Conservation (phyloP, 1,140 invertebrate species). For the Magallana gigas region DNA sequence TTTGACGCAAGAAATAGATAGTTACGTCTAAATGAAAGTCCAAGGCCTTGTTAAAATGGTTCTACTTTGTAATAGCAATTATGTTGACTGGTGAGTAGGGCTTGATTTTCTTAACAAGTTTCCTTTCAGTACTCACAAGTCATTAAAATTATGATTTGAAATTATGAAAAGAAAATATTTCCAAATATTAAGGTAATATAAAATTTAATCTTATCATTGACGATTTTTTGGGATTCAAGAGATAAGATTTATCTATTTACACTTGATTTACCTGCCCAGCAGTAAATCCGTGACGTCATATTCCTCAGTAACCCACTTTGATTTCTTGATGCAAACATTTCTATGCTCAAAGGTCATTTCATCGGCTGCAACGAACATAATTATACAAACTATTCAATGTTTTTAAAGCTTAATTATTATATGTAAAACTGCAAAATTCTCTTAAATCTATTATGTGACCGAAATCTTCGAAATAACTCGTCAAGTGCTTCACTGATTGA, state of each 20-base stretch:
- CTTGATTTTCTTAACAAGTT: not conserved
- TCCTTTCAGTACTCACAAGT: not conserved
- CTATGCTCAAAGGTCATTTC: conserved; percentile 78
- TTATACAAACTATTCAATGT: not conserved
- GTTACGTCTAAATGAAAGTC: too few species aligned
- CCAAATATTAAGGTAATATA: not conserved
- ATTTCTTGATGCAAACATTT: conserved; percentile 76
- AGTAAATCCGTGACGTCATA: conserved; percentile 77
- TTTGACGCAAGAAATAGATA: too few species aligned
- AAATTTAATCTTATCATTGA: not conserved
- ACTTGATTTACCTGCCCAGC: conserved; percentile 79
- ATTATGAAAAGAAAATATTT: not conserved
- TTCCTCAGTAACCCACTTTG: conserved; percentile 79
- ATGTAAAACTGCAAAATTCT: not conserved
- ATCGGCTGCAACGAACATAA: not conserved
- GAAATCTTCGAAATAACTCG: not conserved
- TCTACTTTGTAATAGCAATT: too few species aligned
- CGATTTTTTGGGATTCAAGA: not conserved
- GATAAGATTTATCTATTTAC: conserved; percentile 10
- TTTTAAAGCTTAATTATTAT: not conserved
- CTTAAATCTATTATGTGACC: not conserved
- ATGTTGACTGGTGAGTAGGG: too few species aligned
- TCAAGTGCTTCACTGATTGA: not conserved
- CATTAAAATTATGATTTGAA: not conserved
- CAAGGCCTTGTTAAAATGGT: too few species aligned